phyloP scores from a whole-genome alignment of 2,797 vertebrate genomes.

The Macropodus opercularis region DNA sequence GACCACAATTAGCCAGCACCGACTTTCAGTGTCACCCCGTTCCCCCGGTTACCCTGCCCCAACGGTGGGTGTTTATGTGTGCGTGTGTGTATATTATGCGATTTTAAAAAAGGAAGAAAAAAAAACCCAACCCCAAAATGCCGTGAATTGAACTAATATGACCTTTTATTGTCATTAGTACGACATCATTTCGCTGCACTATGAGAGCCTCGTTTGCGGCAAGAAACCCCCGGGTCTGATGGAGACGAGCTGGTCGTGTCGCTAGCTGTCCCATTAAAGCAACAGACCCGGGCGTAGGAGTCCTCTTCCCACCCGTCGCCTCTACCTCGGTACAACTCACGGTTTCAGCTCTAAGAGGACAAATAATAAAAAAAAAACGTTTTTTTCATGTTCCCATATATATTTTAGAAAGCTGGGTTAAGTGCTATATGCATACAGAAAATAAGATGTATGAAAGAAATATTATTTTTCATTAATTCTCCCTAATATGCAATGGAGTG shows the following conservation, averaged over 20 bases:
- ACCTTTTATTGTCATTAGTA: constrained; percentile 52
- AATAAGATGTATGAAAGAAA: constrained; percentile 70
- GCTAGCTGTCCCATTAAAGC: constrained; percentile 36
- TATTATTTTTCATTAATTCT: constrained; percentile 78
- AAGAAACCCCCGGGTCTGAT: constrained; percentile 60
- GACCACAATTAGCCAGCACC: constrained; percentile 72
- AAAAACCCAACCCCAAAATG: constrained; percentile 27
- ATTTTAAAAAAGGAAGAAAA: constrained; percentile 38
- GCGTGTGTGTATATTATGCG: constrained; percentile 57
- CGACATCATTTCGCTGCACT: constrained; percentile 67
- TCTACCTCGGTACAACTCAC: constrained; percentile 38
- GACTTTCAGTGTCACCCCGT: constrained; percentile 45
- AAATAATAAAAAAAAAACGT: constrained; percentile 24
- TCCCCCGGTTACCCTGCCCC: background rate
- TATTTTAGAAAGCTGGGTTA: constrained; percentile 71
- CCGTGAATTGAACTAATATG: constrained; percentile 53
- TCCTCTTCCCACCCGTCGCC: constrained; percentile 3
- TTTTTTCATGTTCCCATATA: constrained; percentile 62
- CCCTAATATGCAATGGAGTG: constrained; percentile 84
- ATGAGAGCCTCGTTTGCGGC: constrained; percentile 54
- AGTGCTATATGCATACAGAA: constrained; percentile 80
- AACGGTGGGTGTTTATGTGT: constrained; percentile 50
- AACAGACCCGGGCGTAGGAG: constrained; percentile 37
- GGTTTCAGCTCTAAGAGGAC: constrained; percentile 54
- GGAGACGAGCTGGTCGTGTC: constrained; percentile 26